Conservation (phyloP, 2,113 vertebrate species). For the Cavia aperea region DNA sequence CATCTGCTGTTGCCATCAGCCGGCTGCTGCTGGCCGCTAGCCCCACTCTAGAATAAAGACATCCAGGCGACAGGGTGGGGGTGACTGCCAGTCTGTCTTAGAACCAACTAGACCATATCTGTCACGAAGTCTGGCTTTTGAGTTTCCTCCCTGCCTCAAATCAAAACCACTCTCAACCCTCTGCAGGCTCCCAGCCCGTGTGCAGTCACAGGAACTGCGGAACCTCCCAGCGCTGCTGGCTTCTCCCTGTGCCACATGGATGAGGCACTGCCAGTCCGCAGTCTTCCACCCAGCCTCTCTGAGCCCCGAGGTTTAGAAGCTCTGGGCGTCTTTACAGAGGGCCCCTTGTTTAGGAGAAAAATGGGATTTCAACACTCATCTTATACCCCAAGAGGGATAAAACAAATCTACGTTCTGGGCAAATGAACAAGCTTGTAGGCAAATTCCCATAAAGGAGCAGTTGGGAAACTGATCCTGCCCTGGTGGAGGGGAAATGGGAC, state of each 20-base stretch:
- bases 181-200: not conserved
- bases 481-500: not conserved
- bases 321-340: not conserved
- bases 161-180: slow-evolving; percentile 50
- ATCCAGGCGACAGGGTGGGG: not conserved
- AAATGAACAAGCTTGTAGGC: not conserved
- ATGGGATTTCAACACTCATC: not conserved
- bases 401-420: not conserved
- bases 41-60: slow-evolving; percentile 40
- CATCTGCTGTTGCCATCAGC: slow-evolving; percentile 64
- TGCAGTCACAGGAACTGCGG: not conserved
- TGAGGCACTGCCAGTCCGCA: not conserved
- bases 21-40: not conserved
- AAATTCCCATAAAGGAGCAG: not conserved
- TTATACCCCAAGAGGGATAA: not conserved
- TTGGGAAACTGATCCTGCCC: not conserved
- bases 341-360: not conserved
- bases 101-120: slow-evolving; percentile 12
- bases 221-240: not conserved
- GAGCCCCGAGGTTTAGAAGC: not conserved
- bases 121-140: slow-evolving; percentile 53
- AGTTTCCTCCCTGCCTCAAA: slow-evolving; percentile 55
- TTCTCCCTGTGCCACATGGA: not conserved
- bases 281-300: not conserved
- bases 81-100: slow-evolving; percentile 14